Percentiles rank a stretch among this genome's conserved stretches.
Conservation (phyloP, 2,113 vertebrate genomes). For the Oreotragus oreotragus region DNA sequence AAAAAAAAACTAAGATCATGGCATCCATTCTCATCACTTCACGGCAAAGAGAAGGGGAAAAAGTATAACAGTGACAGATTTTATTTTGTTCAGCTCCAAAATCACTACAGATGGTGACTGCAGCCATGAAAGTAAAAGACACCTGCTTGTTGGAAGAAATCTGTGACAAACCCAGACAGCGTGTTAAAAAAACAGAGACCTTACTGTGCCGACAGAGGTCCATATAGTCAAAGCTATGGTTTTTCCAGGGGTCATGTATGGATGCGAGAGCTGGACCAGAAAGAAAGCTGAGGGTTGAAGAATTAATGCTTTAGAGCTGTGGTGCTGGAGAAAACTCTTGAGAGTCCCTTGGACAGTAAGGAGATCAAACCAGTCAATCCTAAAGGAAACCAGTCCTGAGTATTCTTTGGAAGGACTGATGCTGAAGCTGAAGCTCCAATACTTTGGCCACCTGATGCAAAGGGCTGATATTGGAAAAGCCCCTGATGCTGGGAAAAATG, state of each 20-base stretch:
- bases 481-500: background rate
- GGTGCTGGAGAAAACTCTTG: background rate
- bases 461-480: background rate
- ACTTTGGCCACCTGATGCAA: background rate
- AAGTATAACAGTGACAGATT: background rate
- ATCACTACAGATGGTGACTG: background rate
- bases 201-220: background rate
- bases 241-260: background rate
- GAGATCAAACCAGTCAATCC: background rate
- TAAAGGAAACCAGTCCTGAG: background rate
- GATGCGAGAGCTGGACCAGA: background rate
- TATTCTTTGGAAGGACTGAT: background rate
- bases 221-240: background rate
- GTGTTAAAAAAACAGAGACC: background rate
- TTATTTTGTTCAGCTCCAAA: background rate
- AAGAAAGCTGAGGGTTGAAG: fast-evolving
- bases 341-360: background rate
- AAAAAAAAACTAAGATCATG: background rate
- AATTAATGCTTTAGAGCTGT: background rate
- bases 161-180: background rate
- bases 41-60: background rate
- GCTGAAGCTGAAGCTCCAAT: background rate
- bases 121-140: no score
- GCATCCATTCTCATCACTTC: background rate
- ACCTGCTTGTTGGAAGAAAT: no score